Percentiles rank a stretch among this genome's conserved stretches.
Conservation (phyloP, 2,797 vertebrate species). For the Rhinella marina region DNA sequence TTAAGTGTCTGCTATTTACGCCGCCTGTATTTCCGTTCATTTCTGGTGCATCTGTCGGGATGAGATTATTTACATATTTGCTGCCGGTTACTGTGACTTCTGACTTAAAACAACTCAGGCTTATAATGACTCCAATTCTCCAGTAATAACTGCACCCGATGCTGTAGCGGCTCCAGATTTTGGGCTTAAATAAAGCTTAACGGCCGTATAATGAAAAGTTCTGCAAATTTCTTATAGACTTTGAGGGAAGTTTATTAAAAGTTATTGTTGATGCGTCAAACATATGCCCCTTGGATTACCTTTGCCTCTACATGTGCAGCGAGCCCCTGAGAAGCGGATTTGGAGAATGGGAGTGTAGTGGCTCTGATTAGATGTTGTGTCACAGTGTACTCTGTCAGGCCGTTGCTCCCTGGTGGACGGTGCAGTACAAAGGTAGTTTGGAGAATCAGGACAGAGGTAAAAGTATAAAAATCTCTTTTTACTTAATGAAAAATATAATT, state of each 20-base stretch:
- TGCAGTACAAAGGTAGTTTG: no score
- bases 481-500: no score
- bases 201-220: not conserved
- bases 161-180: not conserved
- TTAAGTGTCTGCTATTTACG: slow-evolving; percentile 44
- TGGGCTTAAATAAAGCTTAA: not conserved
- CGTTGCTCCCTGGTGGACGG: no score
- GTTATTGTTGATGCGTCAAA: no score
- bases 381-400: no score
- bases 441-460: no score
- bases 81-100: slow-evolving; percentile 23
- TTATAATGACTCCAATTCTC: slow-evolving; percentile 17
- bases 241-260: not conserved
- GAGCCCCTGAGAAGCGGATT: no score
- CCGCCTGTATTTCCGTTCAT: slow-evolving; percentile 14
- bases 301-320: no score
- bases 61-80: slow-evolving; percentile 24
- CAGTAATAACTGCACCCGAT: not conserved
- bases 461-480: no score
- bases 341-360: no score
- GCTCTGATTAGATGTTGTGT: no score
- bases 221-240: not conserved
- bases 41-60: slow-evolving; percentile 33
- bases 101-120: slow-evolving; percentile 27
- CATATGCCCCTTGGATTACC: no score